Conservation (phyloP, 2,888 invertebrate species). For the Aphodius granarius region DNA sequence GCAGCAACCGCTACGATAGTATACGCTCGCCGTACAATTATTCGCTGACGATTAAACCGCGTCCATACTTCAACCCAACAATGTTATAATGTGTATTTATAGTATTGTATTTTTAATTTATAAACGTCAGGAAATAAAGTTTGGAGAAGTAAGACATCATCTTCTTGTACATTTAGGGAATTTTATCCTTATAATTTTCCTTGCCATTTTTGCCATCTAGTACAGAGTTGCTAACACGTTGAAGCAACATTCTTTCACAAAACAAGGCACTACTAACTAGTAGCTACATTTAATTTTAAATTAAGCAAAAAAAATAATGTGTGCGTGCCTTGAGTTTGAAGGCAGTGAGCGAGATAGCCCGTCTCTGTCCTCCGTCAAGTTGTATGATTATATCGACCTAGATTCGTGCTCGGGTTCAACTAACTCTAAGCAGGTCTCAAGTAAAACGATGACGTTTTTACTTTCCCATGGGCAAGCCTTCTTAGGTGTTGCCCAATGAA, state of each 20-base stretch:
- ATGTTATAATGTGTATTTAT: no score
- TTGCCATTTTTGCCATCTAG: no score
- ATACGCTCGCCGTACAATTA: conserved; percentile 16
- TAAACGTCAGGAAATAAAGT: no score
- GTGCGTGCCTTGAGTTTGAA: neutral
- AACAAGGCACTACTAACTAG: no score
- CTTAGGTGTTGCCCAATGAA: conserved; percentile 37
- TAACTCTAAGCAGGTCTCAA: conserved; percentile 45
- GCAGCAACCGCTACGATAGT: conserved; percentile 15
- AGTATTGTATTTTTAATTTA: no score
- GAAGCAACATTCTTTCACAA: no score
- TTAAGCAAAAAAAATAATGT: neutral
- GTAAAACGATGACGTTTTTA: conserved; percentile 40
- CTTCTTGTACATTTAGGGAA: no score
- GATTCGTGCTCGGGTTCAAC: conserved; percentile 45
- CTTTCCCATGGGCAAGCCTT: conserved; percentile 40
- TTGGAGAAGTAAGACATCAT: no score
- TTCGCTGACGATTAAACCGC: neutral
- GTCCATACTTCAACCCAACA: neutral
- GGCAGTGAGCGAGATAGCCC: conserved; percentile 13
- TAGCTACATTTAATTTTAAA: no score
- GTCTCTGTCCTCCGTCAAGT: conserved; percentile 19
- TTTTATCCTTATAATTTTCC: no score
- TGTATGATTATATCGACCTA: conserved; percentile 42
- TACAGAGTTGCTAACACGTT: no score